Conservation (phyloP, 2,113 vertebrate genomes). For the Petaurus breviceps region DNA sequence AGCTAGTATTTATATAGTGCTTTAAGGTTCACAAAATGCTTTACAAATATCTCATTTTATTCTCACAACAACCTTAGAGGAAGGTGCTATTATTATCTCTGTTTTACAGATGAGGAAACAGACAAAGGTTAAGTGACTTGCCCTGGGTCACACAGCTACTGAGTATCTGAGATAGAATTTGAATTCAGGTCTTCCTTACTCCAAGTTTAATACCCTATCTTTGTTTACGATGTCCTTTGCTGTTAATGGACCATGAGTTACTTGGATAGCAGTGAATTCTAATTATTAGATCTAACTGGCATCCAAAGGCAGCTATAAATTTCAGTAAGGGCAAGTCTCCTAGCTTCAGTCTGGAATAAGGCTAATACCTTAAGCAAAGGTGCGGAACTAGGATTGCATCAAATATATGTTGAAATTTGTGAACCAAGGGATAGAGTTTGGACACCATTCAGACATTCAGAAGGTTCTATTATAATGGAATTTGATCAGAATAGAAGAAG, state of each 20-base stretch:
- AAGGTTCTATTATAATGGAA: not conserved
- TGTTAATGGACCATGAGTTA: not conserved
- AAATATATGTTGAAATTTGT: not conserved
- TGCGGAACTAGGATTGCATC: not conserved
- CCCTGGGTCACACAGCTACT: not conserved
- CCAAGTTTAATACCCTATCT: not conserved
- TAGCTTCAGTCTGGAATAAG: not conserved
- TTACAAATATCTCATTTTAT: not conserved
- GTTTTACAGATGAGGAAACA: not conserved
- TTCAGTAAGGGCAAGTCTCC: not conserved
- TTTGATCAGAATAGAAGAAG: not conserved
- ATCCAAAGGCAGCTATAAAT: not conserved
- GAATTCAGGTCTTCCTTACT: not conserved
- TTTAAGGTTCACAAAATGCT: not conserved
- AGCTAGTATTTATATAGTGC: no score
- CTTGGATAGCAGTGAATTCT: slow-evolving; percentile 46
- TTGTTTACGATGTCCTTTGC: not conserved
- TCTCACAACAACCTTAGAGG: not conserved
- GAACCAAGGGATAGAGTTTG: not conserved
- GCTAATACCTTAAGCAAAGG: not conserved
- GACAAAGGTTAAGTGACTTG: not conserved
- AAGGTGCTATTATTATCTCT: not conserved
- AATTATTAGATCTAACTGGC: slow-evolving; percentile 30
- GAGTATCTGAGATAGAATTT: not conserved
- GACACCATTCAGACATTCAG: not conserved